These are phyloP conservation scores for Rynchops niger DNA, from an alignment of 2,113 vertebrate species.

Conservation along the genomic window DNA sequence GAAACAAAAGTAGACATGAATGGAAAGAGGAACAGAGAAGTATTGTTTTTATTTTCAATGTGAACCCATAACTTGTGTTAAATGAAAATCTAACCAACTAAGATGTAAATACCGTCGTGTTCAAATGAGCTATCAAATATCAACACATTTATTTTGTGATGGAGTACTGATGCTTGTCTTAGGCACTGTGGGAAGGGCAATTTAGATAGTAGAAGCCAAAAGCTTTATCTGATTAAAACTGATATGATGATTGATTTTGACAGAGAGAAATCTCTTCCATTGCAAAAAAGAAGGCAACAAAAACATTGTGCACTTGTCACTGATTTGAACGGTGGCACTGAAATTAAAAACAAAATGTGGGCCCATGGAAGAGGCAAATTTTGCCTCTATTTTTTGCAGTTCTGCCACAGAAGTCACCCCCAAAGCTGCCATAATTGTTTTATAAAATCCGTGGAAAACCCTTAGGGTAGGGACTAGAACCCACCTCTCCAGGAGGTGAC, in stretches of 20 bases:
- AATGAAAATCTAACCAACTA: slow-evolving; percentile 75
- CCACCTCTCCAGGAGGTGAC: not conserved
- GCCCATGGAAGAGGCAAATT: not conserved
- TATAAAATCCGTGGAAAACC: not conserved
- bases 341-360: not conserved
- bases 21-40: slow-evolving; percentile 79
- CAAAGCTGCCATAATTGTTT: not conserved
- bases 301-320: not conserved
- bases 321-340: not conserved
- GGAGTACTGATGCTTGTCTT: slow-evolving; percentile 63
- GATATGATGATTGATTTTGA: slow-evolving; percentile 76
- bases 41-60: slow-evolving; percentile 79
- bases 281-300: slow-evolving; percentile 23
- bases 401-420: not conserved
- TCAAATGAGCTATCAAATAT: slow-evolving; percentile 77
- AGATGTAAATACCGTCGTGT: slow-evolving; percentile 72
- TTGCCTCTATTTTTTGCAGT: not conserved
- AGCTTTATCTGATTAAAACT: slow-evolving; percentile 74
- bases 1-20: slow-evolving; percentile 86
- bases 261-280: slow-evolving; percentile 67
- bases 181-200: slow-evolving; percentile 69
- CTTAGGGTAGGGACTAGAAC: not conserved
- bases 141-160: slow-evolving; percentile 61
- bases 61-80: slow-evolving; percentile 77
- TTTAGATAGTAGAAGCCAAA: slow-evolving; percentile 72